phyloP scores from a whole-genome alignment of 2,888 invertebrate genomes.

The Macaria liturata region DNA sequence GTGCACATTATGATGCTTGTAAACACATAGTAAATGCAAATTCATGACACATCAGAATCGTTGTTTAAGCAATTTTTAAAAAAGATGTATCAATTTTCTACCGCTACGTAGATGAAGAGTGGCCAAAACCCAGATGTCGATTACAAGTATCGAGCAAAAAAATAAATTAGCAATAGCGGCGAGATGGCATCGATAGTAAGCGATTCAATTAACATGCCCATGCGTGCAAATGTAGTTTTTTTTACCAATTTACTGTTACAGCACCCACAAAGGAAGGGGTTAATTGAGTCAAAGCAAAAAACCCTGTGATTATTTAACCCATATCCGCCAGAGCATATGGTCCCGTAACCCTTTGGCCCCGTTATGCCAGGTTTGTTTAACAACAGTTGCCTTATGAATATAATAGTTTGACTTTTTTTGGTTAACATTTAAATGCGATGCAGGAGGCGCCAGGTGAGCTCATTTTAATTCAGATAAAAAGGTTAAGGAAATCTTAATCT shows the following conservation, averaged over 20 bases:
- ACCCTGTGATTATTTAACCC: constrained; percentile 79
- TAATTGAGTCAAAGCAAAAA: constrained; percentile 67
- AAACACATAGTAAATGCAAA: too few relatives aligned
- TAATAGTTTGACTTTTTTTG: constrained; percentile 63
- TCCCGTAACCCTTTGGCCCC: constrained; percentile 81
- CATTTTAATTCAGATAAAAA: constrained; percentile 41
- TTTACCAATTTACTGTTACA: constrained; percentile 66
- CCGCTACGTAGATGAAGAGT: too few relatives aligned
- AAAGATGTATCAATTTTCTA: too few relatives aligned
- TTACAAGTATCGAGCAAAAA: constrained; percentile 43
- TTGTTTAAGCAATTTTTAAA: too few relatives aligned
- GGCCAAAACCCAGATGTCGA: too few relatives aligned
- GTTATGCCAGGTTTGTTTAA: constrained; percentile 66
- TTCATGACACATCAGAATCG: too few relatives aligned
- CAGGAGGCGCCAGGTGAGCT: constrained; percentile 64
- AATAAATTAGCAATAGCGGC: constrained; percentile 42
- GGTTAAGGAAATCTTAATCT: constrained; percentile 28
- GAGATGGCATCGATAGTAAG: constrained; percentile 54
- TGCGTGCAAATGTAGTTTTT: constrained; percentile 66
- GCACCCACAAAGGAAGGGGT: constrained; percentile 66
- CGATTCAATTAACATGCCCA: constrained; percentile 68
- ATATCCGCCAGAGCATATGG: constrained; percentile 78
- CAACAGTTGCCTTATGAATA: constrained; percentile 74
- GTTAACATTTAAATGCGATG: constrained; percentile 40
- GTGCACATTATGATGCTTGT: too few relatives aligned